Percentiles rank a stretch among this genome's conserved stretches.
Conservation (phyloP, 2,113 vertebrate genomes). For the Onychostoma macrolepis region DNA sequence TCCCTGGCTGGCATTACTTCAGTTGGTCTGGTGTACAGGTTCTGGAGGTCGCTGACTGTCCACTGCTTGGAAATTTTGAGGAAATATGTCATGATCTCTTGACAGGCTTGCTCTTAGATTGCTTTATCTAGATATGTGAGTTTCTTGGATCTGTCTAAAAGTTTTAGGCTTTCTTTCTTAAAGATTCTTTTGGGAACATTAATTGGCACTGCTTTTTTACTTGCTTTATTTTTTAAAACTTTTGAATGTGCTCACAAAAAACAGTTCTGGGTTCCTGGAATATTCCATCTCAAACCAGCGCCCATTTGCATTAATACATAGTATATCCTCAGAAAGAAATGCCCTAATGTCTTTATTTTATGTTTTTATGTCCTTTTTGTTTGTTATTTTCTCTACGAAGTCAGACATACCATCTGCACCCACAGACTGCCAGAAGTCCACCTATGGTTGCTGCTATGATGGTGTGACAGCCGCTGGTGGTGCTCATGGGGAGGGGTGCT, state of each 20-base stretch:
- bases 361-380: background rate
- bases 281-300: no score
- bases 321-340: background rate
- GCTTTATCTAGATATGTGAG: background rate
- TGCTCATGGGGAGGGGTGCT: conserved; percentile 88
- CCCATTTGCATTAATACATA: background rate
- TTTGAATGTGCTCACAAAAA: no score
- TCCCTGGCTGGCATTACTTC: background rate
- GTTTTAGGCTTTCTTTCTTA: background rate
- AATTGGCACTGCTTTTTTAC: background rate
- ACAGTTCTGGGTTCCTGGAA: no score
- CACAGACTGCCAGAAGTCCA: conserved; percentile 79
- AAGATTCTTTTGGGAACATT: background rate
- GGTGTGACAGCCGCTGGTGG: conserved; percentile 80
- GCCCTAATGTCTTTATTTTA: background rate
- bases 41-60: background rate
- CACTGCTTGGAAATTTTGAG: background rate
- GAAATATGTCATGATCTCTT: background rate
- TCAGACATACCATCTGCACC: conserved; percentile 58
- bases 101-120: background rate
- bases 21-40: background rate
- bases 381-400: background rate
- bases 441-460: conserved; percentile 91
- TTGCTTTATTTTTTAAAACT: no score
- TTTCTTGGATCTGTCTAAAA: background rate